Base-by-base conservation (phyloP, 2,888 invertebrate species). In the Neoaliturus tenellus region DNA sequence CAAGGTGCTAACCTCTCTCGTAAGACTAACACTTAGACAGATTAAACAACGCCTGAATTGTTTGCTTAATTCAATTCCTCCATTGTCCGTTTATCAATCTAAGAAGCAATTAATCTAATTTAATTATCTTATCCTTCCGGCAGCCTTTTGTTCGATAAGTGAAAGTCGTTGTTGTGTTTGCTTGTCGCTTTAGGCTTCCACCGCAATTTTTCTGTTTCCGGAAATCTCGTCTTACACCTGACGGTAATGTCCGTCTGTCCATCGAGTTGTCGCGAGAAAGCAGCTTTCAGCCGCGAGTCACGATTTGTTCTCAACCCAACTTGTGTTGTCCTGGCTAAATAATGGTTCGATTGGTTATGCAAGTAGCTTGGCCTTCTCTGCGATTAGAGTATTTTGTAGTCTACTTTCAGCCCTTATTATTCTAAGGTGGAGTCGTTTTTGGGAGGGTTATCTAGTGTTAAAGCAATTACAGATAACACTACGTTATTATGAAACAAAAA, bases 41-140 rank as follows among this genome's bases (percentile, higher is more conserved):
- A n/a, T n/a, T n/a, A n/a, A n/a, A n/a, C 62, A 67, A 5, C 25
- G 58, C 67, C 67, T 67, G 5, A n/a, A 31, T 5, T 33, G 67
- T 35, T 31, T 67, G 67, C 67, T 31, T 31, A 67, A 67, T 31
- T 31, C 33, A 4, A n/a, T 4, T n/a, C 67, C 8, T 20, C 67
- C 67, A 67, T 67, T 67, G 67, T 71, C 39, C 41, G n/a, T 35
- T 71, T 71, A 71, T 71, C 71, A 71, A 20, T 39, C 0, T 39
- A 20, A 33, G 6, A 35, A 71, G 5, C 71, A 39, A 71, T 71
- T 71, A 39, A 71, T 71, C 71, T 71, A 71, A 25, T 25, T 71
- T 39, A 41, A 71, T 71, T 71, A 71, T 23, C 71, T 17, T 31
- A 8, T 5, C 71, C 71, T 35, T n/a, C 41, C 33, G 71, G 31